These are phyloP conservation scores for Andrena chrysosceles DNA, from an alignment of 2,888 invertebrate genomes.

Conservation along the genomic window DNA sequence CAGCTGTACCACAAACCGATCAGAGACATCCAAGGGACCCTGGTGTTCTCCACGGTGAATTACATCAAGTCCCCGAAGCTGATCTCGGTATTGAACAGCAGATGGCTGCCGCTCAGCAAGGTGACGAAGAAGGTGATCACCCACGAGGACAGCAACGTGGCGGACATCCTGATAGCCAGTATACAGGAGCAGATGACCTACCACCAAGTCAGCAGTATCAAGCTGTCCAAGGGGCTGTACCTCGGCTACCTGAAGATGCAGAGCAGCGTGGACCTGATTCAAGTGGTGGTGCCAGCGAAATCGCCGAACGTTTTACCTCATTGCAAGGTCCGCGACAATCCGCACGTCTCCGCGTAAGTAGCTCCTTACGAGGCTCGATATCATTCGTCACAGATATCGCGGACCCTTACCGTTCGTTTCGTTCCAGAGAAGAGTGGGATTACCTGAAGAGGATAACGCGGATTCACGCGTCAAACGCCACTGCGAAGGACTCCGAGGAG, in stretches of 20 bases:
- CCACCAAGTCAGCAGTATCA: constrained; percentile 93
- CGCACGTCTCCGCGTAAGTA: constrained; percentile 97
- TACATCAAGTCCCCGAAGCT: constrained; percentile 92
- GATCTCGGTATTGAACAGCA: constrained; percentile 95
- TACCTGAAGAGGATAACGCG: constrained; percentile 89
- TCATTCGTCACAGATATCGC: background rate
- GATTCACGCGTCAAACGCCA: constrained; percentile 84
- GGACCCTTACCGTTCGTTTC: background rate
- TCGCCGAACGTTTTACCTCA: constrained; percentile 98
- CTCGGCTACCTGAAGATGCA: constrained; percentile 98
- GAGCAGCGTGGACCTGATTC: constrained; percentile 97
- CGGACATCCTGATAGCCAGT: constrained; percentile 94
- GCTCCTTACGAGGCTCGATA: background rate
- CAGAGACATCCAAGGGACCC: constrained; percentile 94
- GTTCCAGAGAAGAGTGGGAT: constrained; percentile 97
- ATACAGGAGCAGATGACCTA: constrained; percentile 92
- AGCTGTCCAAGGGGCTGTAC: constrained; percentile 95
- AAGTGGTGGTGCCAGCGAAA: constrained; percentile 96
- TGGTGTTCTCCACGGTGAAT: constrained; percentile 95
- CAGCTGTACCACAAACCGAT: constrained; percentile 97
- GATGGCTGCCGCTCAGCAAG: constrained; percentile 96
- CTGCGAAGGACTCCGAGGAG: constrained; percentile 81
- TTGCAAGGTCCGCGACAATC: constrained; percentile 96
- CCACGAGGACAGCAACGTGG: constrained; percentile 91
- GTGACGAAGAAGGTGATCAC: constrained; percentile 92